phyloP scores from a whole-genome alignment of 2,113 vertebrate species.

The Ibidorhyncha struthersii region DNA sequence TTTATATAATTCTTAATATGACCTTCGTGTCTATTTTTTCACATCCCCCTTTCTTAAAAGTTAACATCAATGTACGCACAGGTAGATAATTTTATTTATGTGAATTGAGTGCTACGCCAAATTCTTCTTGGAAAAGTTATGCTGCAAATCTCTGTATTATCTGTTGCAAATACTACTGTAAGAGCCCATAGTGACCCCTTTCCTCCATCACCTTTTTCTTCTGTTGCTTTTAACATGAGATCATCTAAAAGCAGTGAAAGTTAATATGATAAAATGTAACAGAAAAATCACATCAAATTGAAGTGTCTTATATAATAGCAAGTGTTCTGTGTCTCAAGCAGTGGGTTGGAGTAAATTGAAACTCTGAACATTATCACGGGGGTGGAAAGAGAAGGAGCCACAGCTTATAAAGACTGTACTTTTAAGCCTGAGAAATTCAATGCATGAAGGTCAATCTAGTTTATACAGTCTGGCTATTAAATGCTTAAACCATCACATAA shows the following conservation, averaged over 20 bases:
- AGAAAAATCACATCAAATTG: constrained; percentile 27
- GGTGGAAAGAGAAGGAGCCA: constrained; percentile 36
- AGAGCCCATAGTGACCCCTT: background rate
- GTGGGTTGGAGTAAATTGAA: constrained; percentile 49
- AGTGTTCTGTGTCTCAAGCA: constrained; percentile 15
- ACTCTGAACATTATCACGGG: constrained; percentile 27
- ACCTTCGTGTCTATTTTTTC: background rate
- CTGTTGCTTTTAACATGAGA: background rate
- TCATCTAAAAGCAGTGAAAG: background rate
- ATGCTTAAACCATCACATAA: background rate
- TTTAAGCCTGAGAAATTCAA: background rate
- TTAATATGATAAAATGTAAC: constrained; percentile 3
- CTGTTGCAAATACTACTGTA: background rate
- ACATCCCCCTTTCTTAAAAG: background rate
- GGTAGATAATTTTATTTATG: background rate
- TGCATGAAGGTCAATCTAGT: background rate
- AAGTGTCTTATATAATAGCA: constrained; percentile 37
- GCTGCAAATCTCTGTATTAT: background rate
- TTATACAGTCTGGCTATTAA: background rate
- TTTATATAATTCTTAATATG: background rate
- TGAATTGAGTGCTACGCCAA: background rate
- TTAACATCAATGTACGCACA: background rate
- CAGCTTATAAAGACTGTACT: background rate
- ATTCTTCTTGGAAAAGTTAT: background rate
- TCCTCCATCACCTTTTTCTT: background rate